Percentiles rank a stretch among this genome's conserved stretches.
These are phyloP conservation scores for Drosophila neocordata DNA, from an alignment of 1,140 invertebrate genomes.

Conservation along the genomic window DNA sequence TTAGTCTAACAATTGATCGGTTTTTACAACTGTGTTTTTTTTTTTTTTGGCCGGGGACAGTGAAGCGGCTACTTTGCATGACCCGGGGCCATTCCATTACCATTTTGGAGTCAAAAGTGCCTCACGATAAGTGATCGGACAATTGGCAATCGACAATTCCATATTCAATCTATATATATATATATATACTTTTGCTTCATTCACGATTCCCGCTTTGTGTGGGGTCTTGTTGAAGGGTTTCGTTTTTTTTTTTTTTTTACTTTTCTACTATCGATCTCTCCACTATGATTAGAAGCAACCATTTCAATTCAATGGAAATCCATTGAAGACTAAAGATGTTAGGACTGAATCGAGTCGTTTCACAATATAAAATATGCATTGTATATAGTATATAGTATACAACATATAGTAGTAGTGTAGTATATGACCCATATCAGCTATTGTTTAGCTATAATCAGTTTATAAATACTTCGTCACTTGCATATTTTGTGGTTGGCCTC, in stretches of 20 bases:
- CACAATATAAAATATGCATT: too few species aligned
- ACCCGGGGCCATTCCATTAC: slow-evolving; percentile 39
- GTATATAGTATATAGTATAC: not conserved
- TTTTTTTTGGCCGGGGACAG: slow-evolving; percentile 13
- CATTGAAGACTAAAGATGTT: not conserved
- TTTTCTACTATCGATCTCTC: slow-evolving; percentile 4
- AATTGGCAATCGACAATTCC: slow-evolving; percentile 8
- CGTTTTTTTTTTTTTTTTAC: not conserved
- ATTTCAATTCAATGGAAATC: slow-evolving; percentile 5
- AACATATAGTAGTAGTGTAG: not conserved
- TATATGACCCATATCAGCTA: slow-evolving; percentile 68
- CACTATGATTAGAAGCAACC: slow-evolving; percentile 27
- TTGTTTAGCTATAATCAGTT: slow-evolving; percentile 77
- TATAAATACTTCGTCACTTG: slow-evolving; percentile 79
- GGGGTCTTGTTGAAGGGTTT: slow-evolving; percentile 19
- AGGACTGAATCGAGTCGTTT: too few species aligned
- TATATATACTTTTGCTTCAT: not conserved
- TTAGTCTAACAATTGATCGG: slow-evolving; percentile 9
- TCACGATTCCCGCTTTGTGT: slow-evolving; percentile 42
- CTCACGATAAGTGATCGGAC: slow-evolving; percentile 22
- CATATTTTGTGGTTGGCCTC: slow-evolving; percentile 32
- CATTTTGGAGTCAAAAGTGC: slow-evolving; percentile 16
- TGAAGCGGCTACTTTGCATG: slow-evolving; percentile 66
- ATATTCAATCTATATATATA: not conserved
- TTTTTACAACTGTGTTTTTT: slow-evolving; percentile 20